These are phyloP conservation scores for Enteromius thamalakanensis DNA, from an alignment of 2,797 vertebrate species.

Conservation along the genomic window DNA sequence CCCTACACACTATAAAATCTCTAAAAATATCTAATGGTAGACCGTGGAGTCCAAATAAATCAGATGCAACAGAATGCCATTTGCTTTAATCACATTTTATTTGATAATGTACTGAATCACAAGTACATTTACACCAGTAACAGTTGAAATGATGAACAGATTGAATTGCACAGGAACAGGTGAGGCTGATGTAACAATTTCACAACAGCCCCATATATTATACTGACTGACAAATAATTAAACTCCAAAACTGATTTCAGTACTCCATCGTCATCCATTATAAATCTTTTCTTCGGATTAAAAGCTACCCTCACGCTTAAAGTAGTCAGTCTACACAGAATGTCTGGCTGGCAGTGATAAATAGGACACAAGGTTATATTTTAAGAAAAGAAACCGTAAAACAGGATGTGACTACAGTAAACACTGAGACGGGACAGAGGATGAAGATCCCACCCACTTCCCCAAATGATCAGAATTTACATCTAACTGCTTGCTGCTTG, in stretches of 20 bases:
- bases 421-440: background rate
- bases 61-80: background rate
- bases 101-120: background rate
- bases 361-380: slow-evolving; percentile 47
- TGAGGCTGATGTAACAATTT: background rate
- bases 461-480: slow-evolving; percentile 19
- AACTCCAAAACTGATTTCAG: background rate
- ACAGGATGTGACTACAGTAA: slow-evolving; percentile 61
- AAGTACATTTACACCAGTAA: background rate
- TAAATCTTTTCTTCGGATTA: slow-evolving; percentile 3
- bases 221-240: background rate
- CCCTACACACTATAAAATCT: background rate
- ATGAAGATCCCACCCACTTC: background rate
- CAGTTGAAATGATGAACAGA: background rate
- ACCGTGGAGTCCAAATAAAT: background rate
- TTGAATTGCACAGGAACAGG: background rate
- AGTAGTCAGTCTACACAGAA: slow-evolving; percentile 61
- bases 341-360: slow-evolving; percentile 51
- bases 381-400: slow-evolving; percentile 42
- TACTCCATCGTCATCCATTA: background rate
- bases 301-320: slow-evolving; percentile 24
- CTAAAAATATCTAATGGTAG: background rate
- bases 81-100: background rate
- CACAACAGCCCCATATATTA: background rate
- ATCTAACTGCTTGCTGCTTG: background rate